Evolutionary conservation across 1,140 invertebrate genomes (phyloP).

Genomic region (Drosophila pectinifera): DNA sequence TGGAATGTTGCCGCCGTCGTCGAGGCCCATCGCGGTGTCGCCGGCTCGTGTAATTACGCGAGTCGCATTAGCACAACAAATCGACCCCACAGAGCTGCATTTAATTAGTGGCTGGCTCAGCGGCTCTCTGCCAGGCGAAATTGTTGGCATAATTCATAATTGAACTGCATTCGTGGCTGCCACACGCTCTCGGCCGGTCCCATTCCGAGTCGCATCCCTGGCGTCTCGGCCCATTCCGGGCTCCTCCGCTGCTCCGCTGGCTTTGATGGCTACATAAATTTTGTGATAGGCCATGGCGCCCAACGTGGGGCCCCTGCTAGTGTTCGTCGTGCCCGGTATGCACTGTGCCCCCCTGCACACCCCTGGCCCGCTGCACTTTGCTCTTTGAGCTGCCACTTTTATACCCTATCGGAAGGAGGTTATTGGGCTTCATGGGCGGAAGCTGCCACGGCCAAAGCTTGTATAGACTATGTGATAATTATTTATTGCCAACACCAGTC

Average conservation of each 20-base stretch:
- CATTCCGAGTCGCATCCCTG: slow-evolving; percentile 15
- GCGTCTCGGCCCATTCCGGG: slow-evolving; percentile 9
- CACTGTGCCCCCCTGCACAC: background rate
- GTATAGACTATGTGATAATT: background rate
- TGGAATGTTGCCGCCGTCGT: slow-evolving; percentile 69
- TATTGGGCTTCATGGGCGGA: background rate
- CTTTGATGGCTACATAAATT: slow-evolving; percentile 67
- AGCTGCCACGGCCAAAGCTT: background rate
- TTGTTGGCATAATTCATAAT: slow-evolving; percentile 82
- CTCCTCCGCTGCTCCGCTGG: slow-evolving; percentile 21
- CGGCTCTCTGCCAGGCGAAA: slow-evolving; percentile 50
- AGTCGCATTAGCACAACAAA: slow-evolving; percentile 77
- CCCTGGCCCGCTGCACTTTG: background rate
- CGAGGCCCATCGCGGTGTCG: slow-evolving; percentile 40
- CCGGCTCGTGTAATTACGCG: slow-evolving; percentile 67
- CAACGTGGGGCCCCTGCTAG: slow-evolving; percentile 22
- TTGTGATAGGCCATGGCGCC: slow-evolving; percentile 45
- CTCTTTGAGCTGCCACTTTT: slow-evolving; percentile 21
- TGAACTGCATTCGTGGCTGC: slow-evolving; percentile 65
- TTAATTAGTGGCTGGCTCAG: slow-evolving; percentile 68
- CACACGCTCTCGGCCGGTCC: slow-evolving; percentile 18
- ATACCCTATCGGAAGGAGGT: slow-evolving; percentile 6
- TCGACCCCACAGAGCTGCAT: slow-evolving; percentile 73
- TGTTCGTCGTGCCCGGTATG: slow-evolving; percentile 33
- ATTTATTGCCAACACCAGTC: background rate